phyloP scores from a whole-genome alignment of 2,888 invertebrate species.

The Bruchidius siliquastri region DNA sequence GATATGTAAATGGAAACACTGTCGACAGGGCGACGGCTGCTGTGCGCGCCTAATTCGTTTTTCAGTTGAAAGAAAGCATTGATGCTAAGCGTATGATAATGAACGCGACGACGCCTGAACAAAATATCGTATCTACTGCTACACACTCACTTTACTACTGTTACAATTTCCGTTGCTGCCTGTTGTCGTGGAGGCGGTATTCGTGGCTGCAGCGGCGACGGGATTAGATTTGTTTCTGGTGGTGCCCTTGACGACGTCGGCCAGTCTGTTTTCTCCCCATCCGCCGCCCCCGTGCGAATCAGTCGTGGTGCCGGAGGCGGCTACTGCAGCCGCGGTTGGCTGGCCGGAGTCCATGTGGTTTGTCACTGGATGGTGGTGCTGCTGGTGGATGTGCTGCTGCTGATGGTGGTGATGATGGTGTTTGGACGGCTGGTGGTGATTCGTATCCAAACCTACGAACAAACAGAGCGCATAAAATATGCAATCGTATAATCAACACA shows the following conservation, averaged over 20 bases:
- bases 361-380: neutral
- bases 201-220: slow-evolving; percentile 65
- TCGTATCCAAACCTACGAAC: neutral
- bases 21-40: too few relatives aligned
- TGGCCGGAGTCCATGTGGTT: neutral
- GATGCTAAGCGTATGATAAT: too few relatives aligned
- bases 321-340: neutral
- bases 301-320: slow-evolving; percentile 8
- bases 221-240: slow-evolving; percentile 47
- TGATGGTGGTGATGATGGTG: neutral
- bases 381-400: neutral
- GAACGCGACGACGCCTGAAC: too few relatives aligned
- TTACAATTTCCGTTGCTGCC: slow-evolving; percentile 26
- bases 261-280: slow-evolving; percentile 61
- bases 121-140: too few relatives aligned
- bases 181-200: slow-evolving; percentile 59
- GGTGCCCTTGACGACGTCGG: slow-evolving; percentile 75
- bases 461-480: neutral
- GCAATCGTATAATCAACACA: too few relatives aligned
- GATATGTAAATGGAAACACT: too few relatives aligned
- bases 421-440: neutral
- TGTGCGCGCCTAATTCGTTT: too few relatives aligned
- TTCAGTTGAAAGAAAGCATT: too few relatives aligned
- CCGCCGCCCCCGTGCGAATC: neutral
- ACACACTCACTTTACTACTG: neutral